Percentiles rank a stretch among this genome's conserved stretches.
phyloP scores from a whole-genome alignment of 2,113 vertebrate genomes.

The Melanotaenia duboulayi region DNA sequence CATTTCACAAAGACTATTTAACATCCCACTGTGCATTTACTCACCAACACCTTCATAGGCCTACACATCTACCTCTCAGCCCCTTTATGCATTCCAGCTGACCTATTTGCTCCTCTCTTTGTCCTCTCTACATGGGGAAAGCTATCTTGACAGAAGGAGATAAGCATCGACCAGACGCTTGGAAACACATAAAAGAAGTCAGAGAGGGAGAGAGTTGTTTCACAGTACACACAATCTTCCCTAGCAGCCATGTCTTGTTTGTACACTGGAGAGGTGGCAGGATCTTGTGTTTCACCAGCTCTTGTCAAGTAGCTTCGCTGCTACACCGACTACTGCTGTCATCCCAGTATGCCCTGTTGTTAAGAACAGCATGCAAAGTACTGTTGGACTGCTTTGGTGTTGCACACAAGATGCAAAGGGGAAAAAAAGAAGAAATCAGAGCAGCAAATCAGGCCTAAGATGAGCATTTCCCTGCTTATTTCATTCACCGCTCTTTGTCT shows the following conservation, averaged over 20 bases:
- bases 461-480: slow-evolving; percentile 26
- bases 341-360: slow-evolving; percentile 39
- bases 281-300: slow-evolving; percentile 66
- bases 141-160: slow-evolving; percentile 60
- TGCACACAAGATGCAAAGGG: slow-evolving; percentile 35
- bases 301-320: slow-evolving; percentile 39
- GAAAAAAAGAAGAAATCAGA: slow-evolving; percentile 61
- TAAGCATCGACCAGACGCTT: slow-evolving; percentile 56
- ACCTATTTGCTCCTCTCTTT: slow-evolving; percentile 34
- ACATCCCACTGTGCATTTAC: neutral
- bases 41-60: neutral
- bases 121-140: slow-evolving; percentile 36
- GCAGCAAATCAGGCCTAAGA: slow-evolving; percentile 7
- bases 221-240: slow-evolving; percentile 32
- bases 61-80: slow-evolving; percentile 10
- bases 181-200: slow-evolving; percentile 41
- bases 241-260: slow-evolving; percentile 68
- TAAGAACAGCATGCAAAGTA: slow-evolving; percentile 41
- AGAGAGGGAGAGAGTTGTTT: slow-evolving; percentile 30
- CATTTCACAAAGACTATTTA: neutral
- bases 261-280: slow-evolving; percentile 65
- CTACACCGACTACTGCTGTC: slow-evolving; percentile 55
- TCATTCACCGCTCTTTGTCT: slow-evolving; percentile 40
- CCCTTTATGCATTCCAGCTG: slow-evolving; percentile 1
- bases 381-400: slow-evolving; percentile 38